These are phyloP conservation scores for Gorsachius goisagi DNA, from an alignment of 2,113 vertebrate genomes.

Conservation along the genomic window DNA sequence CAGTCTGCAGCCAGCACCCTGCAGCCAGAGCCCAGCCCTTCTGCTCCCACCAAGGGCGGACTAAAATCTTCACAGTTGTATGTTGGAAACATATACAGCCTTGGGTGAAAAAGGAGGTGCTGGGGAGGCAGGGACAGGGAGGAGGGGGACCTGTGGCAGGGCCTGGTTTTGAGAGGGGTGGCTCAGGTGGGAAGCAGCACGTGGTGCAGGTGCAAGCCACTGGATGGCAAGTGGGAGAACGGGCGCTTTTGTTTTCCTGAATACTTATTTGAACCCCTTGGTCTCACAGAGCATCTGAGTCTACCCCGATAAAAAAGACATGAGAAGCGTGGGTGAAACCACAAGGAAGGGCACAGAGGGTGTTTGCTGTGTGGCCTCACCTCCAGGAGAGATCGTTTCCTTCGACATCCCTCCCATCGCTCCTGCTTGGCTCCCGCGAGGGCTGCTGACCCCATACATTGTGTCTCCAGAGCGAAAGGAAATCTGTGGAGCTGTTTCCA, in stretches of 20 bases:
- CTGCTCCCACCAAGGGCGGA: not conserved
- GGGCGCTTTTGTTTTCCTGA: not conserved
- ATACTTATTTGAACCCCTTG: not conserved
- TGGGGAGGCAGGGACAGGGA: not conserved
- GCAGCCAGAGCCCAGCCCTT: not conserved
- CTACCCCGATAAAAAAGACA: not conserved
- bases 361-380: not conserved
- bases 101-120: not conserved
- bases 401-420: not conserved
- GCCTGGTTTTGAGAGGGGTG: not conserved
- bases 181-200: not conserved
- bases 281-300: not conserved
- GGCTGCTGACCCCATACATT: fast-evolving
- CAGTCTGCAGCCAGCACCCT: fast-evolving
- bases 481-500: not conserved
- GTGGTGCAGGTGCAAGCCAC: not conserved
- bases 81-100: fast-evolving
- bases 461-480: not conserved
- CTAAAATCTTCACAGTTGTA: not conserved
- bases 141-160: not conserved
- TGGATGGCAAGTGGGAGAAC: not conserved
- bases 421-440: not conserved
- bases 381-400: not conserved
- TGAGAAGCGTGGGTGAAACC: not conserved
- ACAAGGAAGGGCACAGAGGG: not conserved